These are phyloP conservation scores for Mormyrus lacerda DNA, from an alignment of 2,113 vertebrate species.

Conservation along the genomic window DNA sequence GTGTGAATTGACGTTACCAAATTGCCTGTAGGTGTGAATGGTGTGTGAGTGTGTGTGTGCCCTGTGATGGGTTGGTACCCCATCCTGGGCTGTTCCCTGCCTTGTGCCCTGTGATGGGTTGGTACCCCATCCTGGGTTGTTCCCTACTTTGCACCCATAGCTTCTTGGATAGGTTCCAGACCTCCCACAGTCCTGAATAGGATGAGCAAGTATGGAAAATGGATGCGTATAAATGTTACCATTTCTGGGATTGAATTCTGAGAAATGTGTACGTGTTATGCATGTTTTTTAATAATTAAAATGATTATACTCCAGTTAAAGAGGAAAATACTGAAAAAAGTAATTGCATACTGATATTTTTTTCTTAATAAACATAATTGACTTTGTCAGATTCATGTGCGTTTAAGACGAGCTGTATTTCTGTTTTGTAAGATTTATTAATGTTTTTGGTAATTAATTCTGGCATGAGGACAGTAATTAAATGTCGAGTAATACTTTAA, in stretches of 20 bases:
- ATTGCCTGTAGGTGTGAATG: background rate
- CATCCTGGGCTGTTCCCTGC: background rate
- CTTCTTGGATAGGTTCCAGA: background rate
- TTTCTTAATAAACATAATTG: background rate
- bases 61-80: background rate
- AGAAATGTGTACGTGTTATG: background rate
- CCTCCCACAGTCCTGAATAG: background rate
- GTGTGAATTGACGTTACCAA: background rate
- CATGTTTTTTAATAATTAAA: background rate
- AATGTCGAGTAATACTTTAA: background rate
- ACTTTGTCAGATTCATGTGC: background rate
- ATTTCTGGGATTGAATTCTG: background rate
- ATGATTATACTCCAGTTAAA: background rate
- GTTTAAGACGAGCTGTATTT: background rate
- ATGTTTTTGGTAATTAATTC: background rate
- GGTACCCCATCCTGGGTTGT: background rate
- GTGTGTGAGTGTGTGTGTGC: background rate
- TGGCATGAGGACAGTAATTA: background rate
- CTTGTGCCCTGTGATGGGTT: background rate
- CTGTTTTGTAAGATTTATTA: background rate
- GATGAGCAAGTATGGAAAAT: background rate
- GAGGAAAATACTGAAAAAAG: background rate
- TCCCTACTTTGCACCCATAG: background rate
- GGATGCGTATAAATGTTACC: background rate
- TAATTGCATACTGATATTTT: background rate